Evolutionary conservation across 2,797 vertebrate genomes (phyloP).

Genomic region (Brotogeris chrysoptera): DNA sequence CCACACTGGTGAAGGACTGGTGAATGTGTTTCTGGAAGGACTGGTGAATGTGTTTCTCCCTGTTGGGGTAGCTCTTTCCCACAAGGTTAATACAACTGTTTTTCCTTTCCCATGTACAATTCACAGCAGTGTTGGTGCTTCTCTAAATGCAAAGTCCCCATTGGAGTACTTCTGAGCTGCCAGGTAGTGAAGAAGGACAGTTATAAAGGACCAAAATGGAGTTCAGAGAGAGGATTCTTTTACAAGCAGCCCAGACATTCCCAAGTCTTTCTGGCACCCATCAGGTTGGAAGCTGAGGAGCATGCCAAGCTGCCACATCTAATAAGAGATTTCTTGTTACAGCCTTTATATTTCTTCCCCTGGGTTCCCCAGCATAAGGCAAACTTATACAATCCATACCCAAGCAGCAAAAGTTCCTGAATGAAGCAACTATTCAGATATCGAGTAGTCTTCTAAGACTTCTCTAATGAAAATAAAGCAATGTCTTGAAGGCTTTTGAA

Average conservation of each 20-base stretch:
- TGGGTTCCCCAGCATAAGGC: neutral
- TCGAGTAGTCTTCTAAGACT: neutral
- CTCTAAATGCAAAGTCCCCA: neutral
- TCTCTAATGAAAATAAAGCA: neutral
- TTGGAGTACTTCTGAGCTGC: neutral
- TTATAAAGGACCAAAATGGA: neutral
- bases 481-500: neutral
- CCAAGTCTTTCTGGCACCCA: neutral
- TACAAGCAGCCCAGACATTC: neutral
- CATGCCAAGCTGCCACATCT: neutral
- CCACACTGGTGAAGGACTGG: neutral
- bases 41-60: too few relatives aligned
- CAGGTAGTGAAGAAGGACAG: neutral
- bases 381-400: neutral
- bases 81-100: fast-evolving
- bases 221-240: neutral
- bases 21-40: neutral
- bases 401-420: neutral
- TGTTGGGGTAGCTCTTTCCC: neutral
- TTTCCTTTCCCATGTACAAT: neutral
- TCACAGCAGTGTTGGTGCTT: neutral
- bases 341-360: neutral
- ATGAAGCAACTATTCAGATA: neutral
- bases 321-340: neutral
- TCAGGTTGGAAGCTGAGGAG: neutral